Percentiles rank a stretch among this genome's conserved stretches.
Conservation (phyloP, 2,113 vertebrate species). For the Euleptes europaea region DNA sequence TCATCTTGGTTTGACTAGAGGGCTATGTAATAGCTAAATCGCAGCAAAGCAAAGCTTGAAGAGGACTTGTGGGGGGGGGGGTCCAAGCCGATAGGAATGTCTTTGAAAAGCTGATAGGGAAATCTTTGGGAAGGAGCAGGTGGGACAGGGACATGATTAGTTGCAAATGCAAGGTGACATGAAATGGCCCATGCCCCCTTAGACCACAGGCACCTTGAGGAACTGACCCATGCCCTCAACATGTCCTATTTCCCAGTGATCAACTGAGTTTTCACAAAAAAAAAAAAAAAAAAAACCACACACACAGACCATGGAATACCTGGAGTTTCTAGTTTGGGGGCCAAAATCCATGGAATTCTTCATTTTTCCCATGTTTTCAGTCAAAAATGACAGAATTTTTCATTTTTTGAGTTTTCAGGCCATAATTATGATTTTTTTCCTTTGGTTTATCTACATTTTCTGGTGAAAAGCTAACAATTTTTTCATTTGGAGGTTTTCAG, state of each 20-base stretch:
- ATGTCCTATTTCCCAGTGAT: conserved; percentile 13
- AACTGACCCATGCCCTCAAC: conserved; percentile 33
- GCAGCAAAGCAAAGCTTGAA: conserved; percentile 13
- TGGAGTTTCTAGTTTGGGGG: too few relatives aligned
- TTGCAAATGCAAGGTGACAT: conserved; percentile 22
- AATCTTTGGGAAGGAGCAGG: conserved; percentile 39
- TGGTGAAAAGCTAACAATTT: too few relatives aligned
- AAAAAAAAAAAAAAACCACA: too few relatives aligned
- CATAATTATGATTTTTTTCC: too few relatives aligned
- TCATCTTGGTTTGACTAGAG: conserved; percentile 51
- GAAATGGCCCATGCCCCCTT: neutral
- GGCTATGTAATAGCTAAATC: conserved; percentile 49
- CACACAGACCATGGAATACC: too few relatives aligned
- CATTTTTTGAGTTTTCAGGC: too few relatives aligned
- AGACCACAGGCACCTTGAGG: conserved; percentile 21
- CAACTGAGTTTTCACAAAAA: too few relatives aligned
- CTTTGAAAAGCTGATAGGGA: neutral
- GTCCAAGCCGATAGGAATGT: conserved; percentile 41
- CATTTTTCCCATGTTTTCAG: too few relatives aligned
- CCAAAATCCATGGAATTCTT: too few relatives aligned
- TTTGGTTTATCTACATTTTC: too few relatives aligned
- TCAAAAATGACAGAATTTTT: too few relatives aligned
- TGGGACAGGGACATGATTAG: conserved; percentile 38
- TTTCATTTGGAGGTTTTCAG: too few relatives aligned
- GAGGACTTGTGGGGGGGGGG: conserved; percentile 16